Evolutionary conservation across 2,113 vertebrate genomes (phyloP).

Genomic region (Rhinolophus ferrumequinum): DNA sequence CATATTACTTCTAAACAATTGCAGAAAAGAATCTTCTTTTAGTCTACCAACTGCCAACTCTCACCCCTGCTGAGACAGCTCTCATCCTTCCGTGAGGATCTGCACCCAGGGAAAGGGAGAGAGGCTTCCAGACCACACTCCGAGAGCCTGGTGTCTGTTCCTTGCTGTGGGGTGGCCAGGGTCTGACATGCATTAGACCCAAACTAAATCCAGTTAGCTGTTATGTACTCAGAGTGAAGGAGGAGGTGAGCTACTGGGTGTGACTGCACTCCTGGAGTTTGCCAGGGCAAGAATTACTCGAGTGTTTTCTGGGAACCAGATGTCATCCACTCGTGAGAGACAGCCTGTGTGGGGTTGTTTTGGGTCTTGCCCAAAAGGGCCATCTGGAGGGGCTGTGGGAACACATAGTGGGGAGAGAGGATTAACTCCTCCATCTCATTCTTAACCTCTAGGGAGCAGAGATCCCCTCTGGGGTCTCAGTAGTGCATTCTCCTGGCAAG

Average conservation of each 20-base stretch:
- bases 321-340: background rate
- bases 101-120: background rate
- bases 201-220: background rate
- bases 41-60: background rate
- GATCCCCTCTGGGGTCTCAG: background rate
- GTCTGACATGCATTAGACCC: background rate
- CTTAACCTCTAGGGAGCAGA: background rate
- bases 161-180: background rate
- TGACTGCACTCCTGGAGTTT: background rate
- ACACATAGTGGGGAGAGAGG: background rate
- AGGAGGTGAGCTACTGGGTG: background rate
- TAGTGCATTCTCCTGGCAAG: background rate
- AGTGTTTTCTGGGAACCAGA: slow-evolving; percentile 44
- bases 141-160: too few species aligned
- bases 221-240: background rate
- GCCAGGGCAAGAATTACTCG: background rate
- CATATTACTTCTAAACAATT: background rate
- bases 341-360: background rate
- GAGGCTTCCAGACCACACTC: background rate
- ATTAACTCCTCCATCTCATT: background rate
- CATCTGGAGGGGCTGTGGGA: background rate
- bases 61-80: background rate
- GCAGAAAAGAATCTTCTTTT: background rate
- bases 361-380: background rate
- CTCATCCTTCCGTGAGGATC: background rate